These are phyloP conservation scores for Lobophora halterata DNA, from an alignment of 2,888 invertebrate genomes.

Conservation along the genomic window DNA sequence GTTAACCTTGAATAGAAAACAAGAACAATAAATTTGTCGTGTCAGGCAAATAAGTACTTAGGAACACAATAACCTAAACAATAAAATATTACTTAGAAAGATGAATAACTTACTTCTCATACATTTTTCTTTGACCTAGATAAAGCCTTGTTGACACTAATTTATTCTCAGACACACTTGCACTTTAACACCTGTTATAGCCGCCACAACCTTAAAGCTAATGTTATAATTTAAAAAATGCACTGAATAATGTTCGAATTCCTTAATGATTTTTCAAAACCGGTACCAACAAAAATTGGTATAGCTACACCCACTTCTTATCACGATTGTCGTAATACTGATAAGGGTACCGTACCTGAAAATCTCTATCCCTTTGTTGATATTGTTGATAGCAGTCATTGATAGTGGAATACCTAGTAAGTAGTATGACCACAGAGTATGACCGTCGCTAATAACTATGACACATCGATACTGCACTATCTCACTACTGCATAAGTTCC, in stretches of 20 bases:
- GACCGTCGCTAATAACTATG: too few species aligned
- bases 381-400: conserved; percentile 5
- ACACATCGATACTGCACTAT: too few species aligned
- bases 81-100: not conserved
- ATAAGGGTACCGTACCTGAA: conserved; percentile 20
- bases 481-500: too few species aligned
- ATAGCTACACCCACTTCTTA: conserved; percentile 30
- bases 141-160: conserved; percentile 1
- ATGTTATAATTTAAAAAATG: too few species aligned
- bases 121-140: conserved; percentile 10
- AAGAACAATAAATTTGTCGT: not conserved
- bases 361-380: conserved; percentile 15
- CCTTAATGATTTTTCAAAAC: conserved; percentile 1
- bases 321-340: conserved; percentile 25
- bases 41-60: not conserved
- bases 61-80: not conserved
- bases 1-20: not conserved
- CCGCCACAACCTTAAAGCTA: too few species aligned
- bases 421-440: too few species aligned
- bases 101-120: conserved; percentile 17
- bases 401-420: too few species aligned
- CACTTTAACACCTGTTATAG: too few species aligned
- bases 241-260: conserved; percentile 7
- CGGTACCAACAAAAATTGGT: conserved; percentile 3
- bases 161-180: too few species aligned